Conservation (phyloP, 1,140 invertebrate species). For the Spodoptera frugiperda region DNA sequence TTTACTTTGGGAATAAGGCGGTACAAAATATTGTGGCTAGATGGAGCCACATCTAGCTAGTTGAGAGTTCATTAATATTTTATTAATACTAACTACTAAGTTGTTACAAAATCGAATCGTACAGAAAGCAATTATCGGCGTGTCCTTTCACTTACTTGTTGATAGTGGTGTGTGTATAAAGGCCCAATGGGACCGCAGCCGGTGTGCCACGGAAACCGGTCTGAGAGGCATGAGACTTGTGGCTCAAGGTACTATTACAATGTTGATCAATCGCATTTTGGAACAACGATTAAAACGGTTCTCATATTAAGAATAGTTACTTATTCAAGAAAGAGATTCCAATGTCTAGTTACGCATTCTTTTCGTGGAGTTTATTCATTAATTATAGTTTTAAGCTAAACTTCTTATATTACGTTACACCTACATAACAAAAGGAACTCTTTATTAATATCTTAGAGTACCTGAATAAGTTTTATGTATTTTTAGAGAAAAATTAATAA, state of each 20-base stretch:
- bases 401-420: background rate
- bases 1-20: background rate
- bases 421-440: no score
- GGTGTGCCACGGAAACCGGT: conserved; percentile 81
- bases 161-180: conserved; percentile 71
- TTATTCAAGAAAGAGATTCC: conserved; percentile 38
- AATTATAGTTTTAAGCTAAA: background rate
- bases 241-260: conserved; percentile 80
- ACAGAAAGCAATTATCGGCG: conserved; percentile 80
- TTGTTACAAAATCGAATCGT: conserved; percentile 77
- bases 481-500: no score
- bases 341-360: conserved; percentile 3
- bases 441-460: no score
- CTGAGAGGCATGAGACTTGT: conserved; percentile 77
- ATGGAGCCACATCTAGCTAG: conserved; percentile 15
- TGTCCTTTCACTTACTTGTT: conserved; percentile 82
- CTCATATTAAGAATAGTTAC: conserved; percentile 51
- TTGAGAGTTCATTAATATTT: conserved; percentile 53
- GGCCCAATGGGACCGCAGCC: conserved; percentile 75
- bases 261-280: conserved; percentile 83
- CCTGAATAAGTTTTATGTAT: no score
- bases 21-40: background rate
- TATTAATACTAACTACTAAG: conserved; percentile 55
- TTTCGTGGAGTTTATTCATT: conserved; percentile 21
- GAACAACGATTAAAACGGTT: conserved; percentile 69